Conservation (phyloP, 1,140 invertebrate genomes). For the Leptonema lineaticorne region DNA sequence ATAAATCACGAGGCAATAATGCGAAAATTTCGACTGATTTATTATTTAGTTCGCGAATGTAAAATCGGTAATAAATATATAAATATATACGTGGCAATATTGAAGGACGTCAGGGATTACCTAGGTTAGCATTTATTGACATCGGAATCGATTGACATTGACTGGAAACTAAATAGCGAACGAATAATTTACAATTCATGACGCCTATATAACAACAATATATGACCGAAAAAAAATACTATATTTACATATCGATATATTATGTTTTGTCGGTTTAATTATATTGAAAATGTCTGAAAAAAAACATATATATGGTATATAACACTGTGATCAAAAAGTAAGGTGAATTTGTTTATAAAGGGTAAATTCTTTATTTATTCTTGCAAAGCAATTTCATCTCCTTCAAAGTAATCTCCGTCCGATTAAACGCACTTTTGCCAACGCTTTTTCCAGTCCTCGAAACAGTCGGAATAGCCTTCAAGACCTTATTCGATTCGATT, state of each 20-base stretch:
- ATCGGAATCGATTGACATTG: slow-evolving; percentile 11
- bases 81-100: not conserved
- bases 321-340: too few species aligned
- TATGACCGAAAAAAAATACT: not conserved
- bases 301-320: not conserved
- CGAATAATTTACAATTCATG: slow-evolving; percentile 6
- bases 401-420: too few species aligned
- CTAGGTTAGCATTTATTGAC: slow-evolving; percentile 7
- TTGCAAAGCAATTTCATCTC: too few species aligned
- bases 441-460: too few species aligned
- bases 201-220: not conserved
- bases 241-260: not conserved
- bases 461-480: too few species aligned
- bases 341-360: too few species aligned
- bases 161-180: not conserved
- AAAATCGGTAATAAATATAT: not conserved
- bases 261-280: not conserved
- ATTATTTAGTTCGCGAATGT: too few species aligned
- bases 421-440: too few species aligned
- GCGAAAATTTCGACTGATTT: too few species aligned
- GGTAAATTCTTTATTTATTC: too few species aligned
- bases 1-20: too few species aligned
- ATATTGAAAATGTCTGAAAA: not conserved
- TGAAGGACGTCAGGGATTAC: not conserved
- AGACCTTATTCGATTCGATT: too few species aligned